phyloP scores from a whole-genome alignment of 2,113 vertebrate species.

The Cyprinodon variegatus region DNA sequence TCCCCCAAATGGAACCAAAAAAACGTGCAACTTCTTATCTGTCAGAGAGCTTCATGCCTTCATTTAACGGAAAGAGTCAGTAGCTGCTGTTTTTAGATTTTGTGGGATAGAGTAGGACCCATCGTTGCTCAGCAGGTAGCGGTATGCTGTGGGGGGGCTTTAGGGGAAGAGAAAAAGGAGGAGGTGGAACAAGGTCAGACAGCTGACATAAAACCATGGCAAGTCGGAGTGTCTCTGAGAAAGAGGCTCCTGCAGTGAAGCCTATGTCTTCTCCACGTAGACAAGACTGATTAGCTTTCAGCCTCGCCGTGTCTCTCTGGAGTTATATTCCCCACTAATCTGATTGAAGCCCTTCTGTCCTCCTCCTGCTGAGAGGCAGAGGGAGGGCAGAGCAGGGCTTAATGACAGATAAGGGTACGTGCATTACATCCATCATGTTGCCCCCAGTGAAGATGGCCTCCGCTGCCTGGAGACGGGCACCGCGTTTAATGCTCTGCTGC shows the following conservation, averaged over 20 bases:
- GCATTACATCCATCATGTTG: constrained; percentile 56
- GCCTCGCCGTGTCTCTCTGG: constrained; percentile 44
- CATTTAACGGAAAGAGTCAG: neutral
- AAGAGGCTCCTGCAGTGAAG: constrained; percentile 43
- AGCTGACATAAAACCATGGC: neutral
- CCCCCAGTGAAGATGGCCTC: constrained; percentile 47
- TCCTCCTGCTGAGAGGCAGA: constrained; percentile 23
- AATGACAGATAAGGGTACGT: constrained; percentile 66
- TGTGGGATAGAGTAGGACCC: neutral
- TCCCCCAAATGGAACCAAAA: neutral
- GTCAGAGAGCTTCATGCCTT: neutral
- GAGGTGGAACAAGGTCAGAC: constrained; percentile 37
- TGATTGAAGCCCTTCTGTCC: constrained; percentile 54
- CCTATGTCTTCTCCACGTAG: constrained; percentile 40
- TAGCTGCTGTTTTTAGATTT: neutral
- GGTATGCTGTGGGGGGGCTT: constrained; percentile 3
- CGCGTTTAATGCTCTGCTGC: constrained; percentile 29
- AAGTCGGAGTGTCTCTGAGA: constrained; percentile 16
- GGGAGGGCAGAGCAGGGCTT: constrained; percentile 51
- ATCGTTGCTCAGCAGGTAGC: neutral
- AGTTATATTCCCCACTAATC: constrained; percentile 37
- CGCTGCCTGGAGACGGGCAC: constrained; percentile 28
- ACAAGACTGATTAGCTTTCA: constrained; percentile 58
- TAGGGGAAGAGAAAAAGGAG: constrained; percentile 1
- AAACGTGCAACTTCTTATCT: neutral